These are phyloP conservation scores for Diabrotica undecimpunctata DNA, from an alignment of 1,140 invertebrate species.

Conservation along the genomic window DNA sequence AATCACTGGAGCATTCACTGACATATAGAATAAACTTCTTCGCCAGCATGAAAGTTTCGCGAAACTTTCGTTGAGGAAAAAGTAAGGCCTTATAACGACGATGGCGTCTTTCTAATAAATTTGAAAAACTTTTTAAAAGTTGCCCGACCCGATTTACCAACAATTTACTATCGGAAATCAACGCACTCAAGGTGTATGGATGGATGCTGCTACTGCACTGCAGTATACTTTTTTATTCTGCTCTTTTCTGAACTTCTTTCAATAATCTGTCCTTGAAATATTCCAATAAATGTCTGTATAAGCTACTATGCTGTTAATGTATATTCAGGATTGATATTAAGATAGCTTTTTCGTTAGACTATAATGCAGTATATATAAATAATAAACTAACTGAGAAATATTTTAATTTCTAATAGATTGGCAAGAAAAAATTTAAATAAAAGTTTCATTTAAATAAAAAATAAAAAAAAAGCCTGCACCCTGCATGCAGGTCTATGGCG, in stretches of 20 bases:
- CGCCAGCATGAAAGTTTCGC: conserved; percentile 3
- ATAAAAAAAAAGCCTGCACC: no score
- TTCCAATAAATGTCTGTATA: no score
- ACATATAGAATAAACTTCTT: conserved; percentile 10
- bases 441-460: no score
- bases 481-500: no score
- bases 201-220: neutral
- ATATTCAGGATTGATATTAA: no score
- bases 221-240: neutral
- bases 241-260: neutral
- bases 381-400: no score
- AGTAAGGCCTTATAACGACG: neutral
- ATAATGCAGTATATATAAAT: no score
- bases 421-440: no score
- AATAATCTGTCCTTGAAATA: no score
- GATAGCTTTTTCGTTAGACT: no score
- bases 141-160: conserved; percentile 3
- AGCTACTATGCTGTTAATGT: no score
- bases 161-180: conserved; percentile 7
- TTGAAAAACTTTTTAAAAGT: conserved; percentile 8
- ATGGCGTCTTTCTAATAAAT: conserved; percentile 5
- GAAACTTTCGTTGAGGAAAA: conserved; percentile 1
- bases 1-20: conserved; percentile 6
- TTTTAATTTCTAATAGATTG: no score
- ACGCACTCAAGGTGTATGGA: neutral